Percentiles rank a stretch among this genome's conserved stretches.
Evolutionary conservation across 2,113 vertebrate genomes (phyloP).

Genomic region (Nymphicus hollandicus): DNA sequence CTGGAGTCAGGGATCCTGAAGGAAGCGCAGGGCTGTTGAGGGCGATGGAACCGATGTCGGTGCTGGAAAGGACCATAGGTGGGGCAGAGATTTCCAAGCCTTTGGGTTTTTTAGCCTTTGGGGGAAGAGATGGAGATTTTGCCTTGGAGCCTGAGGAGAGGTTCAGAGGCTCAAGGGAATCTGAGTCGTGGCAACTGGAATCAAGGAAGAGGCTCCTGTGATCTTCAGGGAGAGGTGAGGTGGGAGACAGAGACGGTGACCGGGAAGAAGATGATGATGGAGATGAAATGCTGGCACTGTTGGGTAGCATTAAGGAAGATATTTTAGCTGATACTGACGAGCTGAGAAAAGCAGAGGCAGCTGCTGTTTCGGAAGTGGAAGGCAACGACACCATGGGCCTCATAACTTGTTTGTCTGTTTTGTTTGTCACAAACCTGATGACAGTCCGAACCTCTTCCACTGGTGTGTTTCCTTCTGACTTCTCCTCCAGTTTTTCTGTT

Average conservation of each 20-base stretch:
- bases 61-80: constrained; percentile 86
- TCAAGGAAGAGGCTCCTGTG: constrained; percentile 80
- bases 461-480: constrained; percentile 62
- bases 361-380: constrained; percentile 74
- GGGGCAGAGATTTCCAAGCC: constrained; percentile 89
- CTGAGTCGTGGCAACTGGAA: constrained; percentile 77
- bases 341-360: constrained; percentile 72
- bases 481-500: constrained; percentile 82
- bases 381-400: constrained; percentile 79
- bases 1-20: constrained; percentile 91
- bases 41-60: constrained; percentile 90
- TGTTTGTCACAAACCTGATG: constrained; percentile 92
- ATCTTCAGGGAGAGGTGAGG: constrained; percentile 72
- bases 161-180: constrained; percentile 91
- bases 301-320: constrained; percentile 76
- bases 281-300: constrained; percentile 72
- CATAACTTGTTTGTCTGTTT: constrained; percentile 76
- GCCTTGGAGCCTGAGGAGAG: constrained; percentile 90
- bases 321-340: constrained; percentile 80
- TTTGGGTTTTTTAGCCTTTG: constrained; percentile 95
- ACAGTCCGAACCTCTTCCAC: constrained; percentile 89
- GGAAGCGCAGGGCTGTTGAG: constrained; percentile 94
- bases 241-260: constrained; percentile 81
- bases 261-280: constrained; percentile 74
- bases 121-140: constrained; percentile 84